Evolutionary conservation across 2,113 vertebrate genomes (phyloP), one percentile per base, ranked within the genome.

Genomic region (Alaudala cheleensis): DNA sequence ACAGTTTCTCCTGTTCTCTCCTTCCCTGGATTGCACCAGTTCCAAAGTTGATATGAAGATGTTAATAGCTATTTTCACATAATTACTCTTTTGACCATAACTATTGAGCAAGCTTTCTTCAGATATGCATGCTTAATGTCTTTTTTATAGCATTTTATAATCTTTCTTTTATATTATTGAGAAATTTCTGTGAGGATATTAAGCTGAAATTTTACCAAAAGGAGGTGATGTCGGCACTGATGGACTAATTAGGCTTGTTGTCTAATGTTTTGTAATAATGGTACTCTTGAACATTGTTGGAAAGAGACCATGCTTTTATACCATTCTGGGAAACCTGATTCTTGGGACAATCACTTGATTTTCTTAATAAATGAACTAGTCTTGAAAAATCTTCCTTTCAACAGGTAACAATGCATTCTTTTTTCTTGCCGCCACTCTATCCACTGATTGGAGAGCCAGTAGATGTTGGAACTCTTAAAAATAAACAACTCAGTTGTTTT

Each of bases 341-440:
- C 17, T 69, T 1, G 0, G 22, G 31, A 15, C 23, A 74, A 33
- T 58, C 2, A 7, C 9, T 70, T 88, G 14, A n/a, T 40, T 72
- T 73, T 67, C 44, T 82, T 64, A 86, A 54, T 34, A 76, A 69
- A 22, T 8, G 10, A 71, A 76, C 21, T 18, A 69, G 4, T 33
- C 34, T 85, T 47, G 11, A 76, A 79, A 42, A 60, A 47, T 50
- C 17, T 16, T 67, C 8, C 14, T 87, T 74, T 87, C 44, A 70
- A 17, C 7, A 78, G 1, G 33, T 37, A 56, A 37, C 11, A 47
- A 3, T 60, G 7, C 1, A 66, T 85, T 67, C 10, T 49, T 76
- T 25, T 25, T 65, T 53, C 11, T 21, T 0, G 0, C 2, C 1
- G 3, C 4, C 0, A 1, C 5, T 24, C 9, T 5, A 15, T 60